Evolutionary conservation across 2,888 invertebrate species (phyloP).

Genomic region (Drosophila fulvimacula): DNA sequence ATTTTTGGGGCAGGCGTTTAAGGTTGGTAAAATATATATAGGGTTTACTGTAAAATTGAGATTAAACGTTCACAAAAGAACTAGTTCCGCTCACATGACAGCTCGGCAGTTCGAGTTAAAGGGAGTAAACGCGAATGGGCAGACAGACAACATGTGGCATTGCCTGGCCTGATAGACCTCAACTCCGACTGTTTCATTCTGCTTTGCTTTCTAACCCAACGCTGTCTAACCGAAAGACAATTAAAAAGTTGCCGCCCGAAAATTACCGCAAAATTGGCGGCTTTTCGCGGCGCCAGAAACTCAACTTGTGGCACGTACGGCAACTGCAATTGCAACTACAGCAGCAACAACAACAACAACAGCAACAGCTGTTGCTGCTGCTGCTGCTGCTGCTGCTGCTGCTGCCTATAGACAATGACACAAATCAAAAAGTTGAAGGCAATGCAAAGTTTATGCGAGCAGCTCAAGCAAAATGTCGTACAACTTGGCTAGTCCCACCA

Average conservation of each 20-base stretch:
- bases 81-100: background rate
- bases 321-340: slow-evolving; percentile 19
- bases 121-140: too few relatives aligned
- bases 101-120: background rate
- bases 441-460: slow-evolving; percentile 46
- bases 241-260: slow-evolving; percentile 73
- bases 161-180: background rate
- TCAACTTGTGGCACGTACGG: slow-evolving; percentile 74
- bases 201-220: background rate
- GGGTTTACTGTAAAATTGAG: background rate
- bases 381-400: slow-evolving; percentile 5
- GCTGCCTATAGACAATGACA: slow-evolving; percentile 61
- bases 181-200: background rate
- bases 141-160: slow-evolving; percentile 12
- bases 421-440: slow-evolving; percentile 73
- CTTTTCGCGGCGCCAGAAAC: slow-evolving; percentile 57
- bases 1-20: too few relatives aligned
- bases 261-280: slow-evolving; percentile 63
- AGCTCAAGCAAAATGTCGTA: slow-evolving; percentile 26
- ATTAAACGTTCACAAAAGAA: background rate
- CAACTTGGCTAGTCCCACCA: background rate
- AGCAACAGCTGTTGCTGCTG: background rate
- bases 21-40: background rate
- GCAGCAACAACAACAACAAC: slow-evolving; percentile 10
- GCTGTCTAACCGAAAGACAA: slow-evolving; percentile 58